Evolutionary conservation across 1,140 invertebrate genomes (phyloP), one percentile per base, ranked within the genome.

Genomic region (Arion vulgaris): DNA sequence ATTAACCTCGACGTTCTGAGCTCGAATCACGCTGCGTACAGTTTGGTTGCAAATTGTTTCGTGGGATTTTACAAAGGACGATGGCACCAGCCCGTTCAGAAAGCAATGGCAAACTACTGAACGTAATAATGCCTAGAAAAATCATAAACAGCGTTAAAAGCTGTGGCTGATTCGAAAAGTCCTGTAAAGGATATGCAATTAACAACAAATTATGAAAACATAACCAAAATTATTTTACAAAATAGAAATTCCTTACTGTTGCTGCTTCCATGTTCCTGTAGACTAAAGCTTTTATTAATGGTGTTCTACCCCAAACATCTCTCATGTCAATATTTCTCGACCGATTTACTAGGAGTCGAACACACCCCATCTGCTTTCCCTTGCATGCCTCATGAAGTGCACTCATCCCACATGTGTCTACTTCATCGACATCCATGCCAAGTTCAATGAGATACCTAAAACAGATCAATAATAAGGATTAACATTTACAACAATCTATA

Each of bases 261-360:
- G 71, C 80, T 34, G 80, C 80, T 36, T 74, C n/a, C 34, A 57
- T 32, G 36, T 74, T 74, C n/a, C 80, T 62, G n/a, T 81, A 81
- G 13, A 81, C 71, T 26, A 81, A 32, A n/a, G 80, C 80, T 57
- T 81, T 81, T 1, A 81, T 73, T 34, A 81, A 39, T 11, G 80
- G 80, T 45, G 80, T 81, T 23, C 80, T 32, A 4, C 80, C 80
- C 80, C 80, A 81, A 7, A 81, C 49, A 51, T 81, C 80, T 34
- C 80, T 39, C 32, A 34, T 19, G 51, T 81, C 80, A n/a, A 81
- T 81, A 26, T 73, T 39, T 9, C 62, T 2, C 53, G 80, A 72
- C 68, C 41, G 38, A 49, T 28, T 49, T 0, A 81, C 26, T 26
- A 81, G 51, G 11, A 45, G 57, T 36, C 17, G 45, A 19, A 81